These are phyloP conservation scores for Drosophila mercatorum DNA, from an alignment of 2,888 invertebrate species.

Conservation along the genomic window DNA sequence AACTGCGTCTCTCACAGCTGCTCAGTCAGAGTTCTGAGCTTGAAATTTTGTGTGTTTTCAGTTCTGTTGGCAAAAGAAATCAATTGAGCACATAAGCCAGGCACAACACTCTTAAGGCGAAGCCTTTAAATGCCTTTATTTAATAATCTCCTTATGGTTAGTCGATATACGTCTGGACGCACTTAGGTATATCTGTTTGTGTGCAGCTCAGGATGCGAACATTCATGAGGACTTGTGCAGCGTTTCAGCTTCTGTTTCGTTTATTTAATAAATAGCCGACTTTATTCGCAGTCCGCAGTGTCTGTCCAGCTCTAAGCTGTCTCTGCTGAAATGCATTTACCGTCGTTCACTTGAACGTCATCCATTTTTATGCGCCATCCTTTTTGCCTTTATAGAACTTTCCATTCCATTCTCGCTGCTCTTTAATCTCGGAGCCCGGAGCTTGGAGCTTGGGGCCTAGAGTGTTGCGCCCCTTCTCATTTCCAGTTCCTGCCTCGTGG, in stretches of 20 bases:
- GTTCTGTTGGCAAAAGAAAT: not conserved
- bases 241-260: constrained; percentile 20
- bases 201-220: not conserved
- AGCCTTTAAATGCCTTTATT: constrained; percentile 18
- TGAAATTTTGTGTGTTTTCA: not conserved
- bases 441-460: constrained; percentile 38
- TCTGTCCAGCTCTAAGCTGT: constrained; percentile 35
- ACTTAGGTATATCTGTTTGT: not conserved
- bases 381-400: constrained; percentile 20
- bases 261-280: constrained; percentile 55
- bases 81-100: constrained; percentile 8
- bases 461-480: constrained; percentile 16
- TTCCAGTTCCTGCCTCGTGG: constrained; percentile 29
- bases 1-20: too few relatives aligned
- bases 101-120: not conserved
- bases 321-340: constrained; percentile 48
- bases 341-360: constrained; percentile 47
- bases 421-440: constrained; percentile 60
- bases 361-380: constrained; percentile 47
- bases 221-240: constrained; percentile 1
- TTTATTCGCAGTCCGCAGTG: constrained; percentile 7
- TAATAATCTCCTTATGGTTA: constrained; percentile 3
- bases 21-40: not conserved
- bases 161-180: not conserved
- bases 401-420: constrained; percentile 36